Conservation (phyloP, 2,797 vertebrate genomes). For the Cygnus olor region DNA sequence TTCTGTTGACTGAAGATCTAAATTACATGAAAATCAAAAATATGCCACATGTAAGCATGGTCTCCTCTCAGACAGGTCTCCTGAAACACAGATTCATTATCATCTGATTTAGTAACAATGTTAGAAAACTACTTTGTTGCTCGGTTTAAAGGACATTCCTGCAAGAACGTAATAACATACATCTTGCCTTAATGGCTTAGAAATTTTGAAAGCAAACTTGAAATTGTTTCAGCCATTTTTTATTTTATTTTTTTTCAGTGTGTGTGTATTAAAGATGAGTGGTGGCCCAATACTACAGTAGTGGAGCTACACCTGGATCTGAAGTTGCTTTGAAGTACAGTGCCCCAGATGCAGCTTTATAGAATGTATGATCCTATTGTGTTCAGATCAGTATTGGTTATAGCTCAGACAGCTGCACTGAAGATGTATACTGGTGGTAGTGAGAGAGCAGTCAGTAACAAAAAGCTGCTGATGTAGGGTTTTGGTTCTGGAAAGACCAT, state of each 20-base stretch:
- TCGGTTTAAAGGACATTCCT: not conserved
- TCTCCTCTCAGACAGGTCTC: not conserved
- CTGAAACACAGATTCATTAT: not conserved
- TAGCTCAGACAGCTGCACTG: not conserved
- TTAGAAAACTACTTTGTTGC: not conserved
- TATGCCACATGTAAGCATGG: fast-evolving
- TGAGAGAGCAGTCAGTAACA: not conserved
- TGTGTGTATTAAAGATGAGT: not conserved
- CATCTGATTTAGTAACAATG: not conserved
- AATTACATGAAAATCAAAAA: not conserved
- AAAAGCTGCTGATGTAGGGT: not conserved
- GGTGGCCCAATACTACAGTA: not conserved
- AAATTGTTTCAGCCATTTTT: not conserved
- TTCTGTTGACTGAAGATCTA: not conserved
- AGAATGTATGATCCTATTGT: fast-evolving
- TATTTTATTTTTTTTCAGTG: not conserved
- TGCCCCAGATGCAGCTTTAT: too few species aligned
- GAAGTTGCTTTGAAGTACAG: not conserved
- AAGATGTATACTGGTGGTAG: fast-evolving
- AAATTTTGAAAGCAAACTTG: not conserved
- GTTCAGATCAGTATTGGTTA: fast-evolving
- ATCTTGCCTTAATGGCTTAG: not conserved
- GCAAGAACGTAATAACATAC: not conserved
- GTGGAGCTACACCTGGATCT: not conserved
- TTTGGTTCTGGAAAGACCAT: not conserved